Base-by-base conservation (phyloP, 2,797 vertebrate genomes). In the Falco novaeseelandiae region DNA sequence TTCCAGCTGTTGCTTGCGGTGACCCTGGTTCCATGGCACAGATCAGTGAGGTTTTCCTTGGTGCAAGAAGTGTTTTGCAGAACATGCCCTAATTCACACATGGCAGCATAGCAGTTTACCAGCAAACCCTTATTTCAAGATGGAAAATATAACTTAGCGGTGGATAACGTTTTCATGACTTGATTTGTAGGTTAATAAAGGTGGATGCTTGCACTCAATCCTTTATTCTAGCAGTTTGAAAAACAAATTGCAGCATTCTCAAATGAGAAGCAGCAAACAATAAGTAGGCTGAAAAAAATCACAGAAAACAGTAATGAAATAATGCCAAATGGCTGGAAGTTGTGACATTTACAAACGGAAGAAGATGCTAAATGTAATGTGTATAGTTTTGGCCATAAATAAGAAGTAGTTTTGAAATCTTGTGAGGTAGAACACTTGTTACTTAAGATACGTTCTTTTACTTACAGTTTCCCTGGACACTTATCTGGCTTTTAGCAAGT, bases 31-130 rank as follows among this genome's bases (percentile, higher is more conserved):
- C 25, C 38, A 57, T 51, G 16, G 17, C 23, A 9, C 0, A 34
- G 27, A 62, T 26, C 42, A 18, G 23, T 1, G 29, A 21, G 13
- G 12, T 34, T 66, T 69, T 46, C 34, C 32, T 20, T 32, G 46
- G 36, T 49, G 49, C 8, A 3, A 2, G 3, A 36, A 36, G 22
- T 2, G 20, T 20, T 84, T 69, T 70, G 34, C n/a, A 57, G 71
- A 57, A 13, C 32, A 2, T 18, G 40, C 20, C 54, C 48, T 26
- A 2, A 10, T 22, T 38, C 61, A 54, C 38, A 18, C 17, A 14
- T 20, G 29, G 10, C 12, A 73, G 18, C 0, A 0, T 11, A 66
- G 36, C 26, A 46, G 16, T 14, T 66, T 52, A 34, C 34, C 1
- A 3, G 21, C 8, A 63, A 59, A 32, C 26, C 49, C 13, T 1